Percentiles rank a stretch among this genome's conserved stretches.
Evolutionary conservation across 2,113 vertebrate genomes (phyloP).

Genomic region (Hylia prasina): DNA sequence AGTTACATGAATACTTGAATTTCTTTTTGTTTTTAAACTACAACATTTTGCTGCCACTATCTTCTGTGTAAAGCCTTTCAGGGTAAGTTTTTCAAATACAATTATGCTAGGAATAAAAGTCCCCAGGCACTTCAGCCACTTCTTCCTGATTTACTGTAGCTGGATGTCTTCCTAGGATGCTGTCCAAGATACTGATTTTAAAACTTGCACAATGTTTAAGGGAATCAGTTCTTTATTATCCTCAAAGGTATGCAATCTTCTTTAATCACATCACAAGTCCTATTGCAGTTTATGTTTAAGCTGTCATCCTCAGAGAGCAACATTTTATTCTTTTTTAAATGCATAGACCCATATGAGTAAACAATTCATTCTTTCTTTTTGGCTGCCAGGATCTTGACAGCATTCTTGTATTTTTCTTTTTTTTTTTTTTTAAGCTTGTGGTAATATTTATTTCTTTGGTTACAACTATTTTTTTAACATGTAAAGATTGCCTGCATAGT

Average conservation of each 20-base stretch:
- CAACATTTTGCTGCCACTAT: background rate
- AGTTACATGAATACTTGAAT: background rate
- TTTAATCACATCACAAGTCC: slow-evolving; percentile 4
- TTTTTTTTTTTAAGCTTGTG: background rate
- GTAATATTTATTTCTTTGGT: background rate
- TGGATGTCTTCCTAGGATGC: slow-evolving; percentile 2
- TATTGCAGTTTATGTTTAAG: slow-evolving; percentile 2
- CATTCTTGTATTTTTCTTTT: background rate
- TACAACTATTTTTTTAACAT: background rate
- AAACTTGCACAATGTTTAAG: slow-evolving; percentile 1
- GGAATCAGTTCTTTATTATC: slow-evolving; percentile 11
- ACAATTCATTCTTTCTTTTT: background rate
- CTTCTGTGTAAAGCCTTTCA: background rate
- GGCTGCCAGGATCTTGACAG: background rate
- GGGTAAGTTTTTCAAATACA: background rate
- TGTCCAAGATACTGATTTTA: background rate
- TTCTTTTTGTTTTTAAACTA: background rate
- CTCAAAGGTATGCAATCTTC: background rate
- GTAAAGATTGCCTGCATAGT: background rate
- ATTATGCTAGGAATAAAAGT: background rate
- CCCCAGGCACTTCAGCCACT: background rate
- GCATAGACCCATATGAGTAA: background rate
- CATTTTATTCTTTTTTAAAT: slow-evolving; percentile 6
- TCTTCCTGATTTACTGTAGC: background rate
- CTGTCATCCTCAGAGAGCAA: background rate